Evolutionary conservation across 2,888 invertebrate species (phyloP).

Genomic region (Loripinus fragilis): DNA sequence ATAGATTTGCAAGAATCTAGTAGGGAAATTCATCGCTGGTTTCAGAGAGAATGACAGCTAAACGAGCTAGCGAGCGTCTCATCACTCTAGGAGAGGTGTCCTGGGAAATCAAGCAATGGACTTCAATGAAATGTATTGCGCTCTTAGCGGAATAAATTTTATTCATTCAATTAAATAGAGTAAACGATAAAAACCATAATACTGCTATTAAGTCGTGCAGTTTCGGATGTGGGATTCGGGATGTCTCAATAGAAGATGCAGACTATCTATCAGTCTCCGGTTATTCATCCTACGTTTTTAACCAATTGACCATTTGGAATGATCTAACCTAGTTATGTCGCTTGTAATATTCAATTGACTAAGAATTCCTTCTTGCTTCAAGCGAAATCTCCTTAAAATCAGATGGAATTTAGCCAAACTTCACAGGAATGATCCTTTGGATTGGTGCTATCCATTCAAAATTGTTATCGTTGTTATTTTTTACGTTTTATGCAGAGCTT

Average conservation of each 20-base stretch:
- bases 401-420: no score
- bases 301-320: no score
- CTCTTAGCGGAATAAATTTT: conserved; percentile 63
- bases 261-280: no score
- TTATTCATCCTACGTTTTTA: no score
- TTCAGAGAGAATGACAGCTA: not conserved
- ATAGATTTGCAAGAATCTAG: not conserved
- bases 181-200: conserved; percentile 61
- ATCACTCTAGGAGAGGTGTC: conserved; percentile 42
- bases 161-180: conserved; percentile 63
- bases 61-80: conserved; percentile 11
- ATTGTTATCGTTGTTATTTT: no score
- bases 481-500: no score
- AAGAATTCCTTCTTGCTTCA: no score
- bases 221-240: not conserved
- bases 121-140: conserved; percentile 61
- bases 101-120: conserved; percentile 64
- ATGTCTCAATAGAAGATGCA: not conserved
- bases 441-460: no score
- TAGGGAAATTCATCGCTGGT: not conserved
- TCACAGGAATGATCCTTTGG: no score
- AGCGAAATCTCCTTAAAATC: no score
- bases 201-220: conserved; percentile 30
- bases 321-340: no score
- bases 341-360: no score